Base-by-base conservation (phyloP, 2,888 invertebrate species). In the Crepidodera aurea region DNA sequence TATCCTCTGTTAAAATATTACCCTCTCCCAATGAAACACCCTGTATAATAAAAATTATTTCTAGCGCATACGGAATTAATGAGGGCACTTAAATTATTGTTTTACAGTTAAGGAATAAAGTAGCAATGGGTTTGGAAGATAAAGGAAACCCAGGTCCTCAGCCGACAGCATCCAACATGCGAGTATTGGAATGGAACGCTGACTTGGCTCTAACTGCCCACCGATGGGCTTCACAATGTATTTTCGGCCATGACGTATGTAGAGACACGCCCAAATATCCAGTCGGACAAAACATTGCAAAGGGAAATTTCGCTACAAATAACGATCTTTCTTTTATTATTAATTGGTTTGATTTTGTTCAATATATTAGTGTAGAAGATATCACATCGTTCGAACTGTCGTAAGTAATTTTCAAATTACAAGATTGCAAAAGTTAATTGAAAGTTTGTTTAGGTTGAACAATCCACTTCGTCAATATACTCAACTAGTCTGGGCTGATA, bases 151-250 rank as follows among this genome's bases (percentile, higher is more conserved):
- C 79, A 10, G 82, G 82, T 2, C 79, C 82, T 1, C 82, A 82
- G 69, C 79, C 79, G 5, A 63, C 75, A 32, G 81, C 82, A 2
- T 66, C 77, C 0, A 79, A 81, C 65, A 81, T 82, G 81, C 72
- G 79, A 48, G 50, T 67, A 13, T 39, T 82, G 51, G 72, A 73
- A 59, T 83, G 83, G 83, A 80, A 82, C 69, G 71, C 75, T 2
- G 82, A 83, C 67, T 65, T 84, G 32, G 82, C 78, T 0, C 8
- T 22, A 0, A 71, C 82, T 32, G 83, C 83, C 1, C 79, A 82
- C 64, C 72, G 78, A 51, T 84, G 83, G 83, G 82, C 80, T 5
- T 75, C 77, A 44, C 83, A 83, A 60, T 84, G 83, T 64, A 60
- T 68, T 2, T 79, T 73, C 53, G 69, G 65, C 0, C 79, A 83